These are phyloP conservation scores for Scaptomyza reducta DNA, from an alignment of 2,888 invertebrate genomes.

Conservation along the genomic window DNA sequence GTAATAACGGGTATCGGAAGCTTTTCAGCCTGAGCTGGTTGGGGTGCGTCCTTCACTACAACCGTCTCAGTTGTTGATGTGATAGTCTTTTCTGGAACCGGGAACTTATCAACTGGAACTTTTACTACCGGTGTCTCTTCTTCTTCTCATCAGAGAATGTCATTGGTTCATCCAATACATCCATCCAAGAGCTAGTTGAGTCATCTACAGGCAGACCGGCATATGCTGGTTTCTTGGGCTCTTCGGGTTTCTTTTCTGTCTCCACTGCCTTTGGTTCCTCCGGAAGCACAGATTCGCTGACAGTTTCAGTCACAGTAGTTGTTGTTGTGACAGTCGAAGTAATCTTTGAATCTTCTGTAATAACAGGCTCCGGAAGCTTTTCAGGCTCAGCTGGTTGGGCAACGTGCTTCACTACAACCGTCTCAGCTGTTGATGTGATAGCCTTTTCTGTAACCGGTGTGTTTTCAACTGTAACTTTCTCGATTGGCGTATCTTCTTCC, in stretches of 20 bases:
- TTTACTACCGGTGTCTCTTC: constrained; percentile 27
- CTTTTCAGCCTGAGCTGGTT: constrained; percentile 18
- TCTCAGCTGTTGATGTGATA: not conserved
- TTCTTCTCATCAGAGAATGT: constrained; percentile 63
- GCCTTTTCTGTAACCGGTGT: too few species aligned
- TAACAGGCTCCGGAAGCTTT: not conserved
- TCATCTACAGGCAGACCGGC: constrained; percentile 74
- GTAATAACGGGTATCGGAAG: constrained; percentile 35
- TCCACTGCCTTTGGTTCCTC: constrained; percentile 12
- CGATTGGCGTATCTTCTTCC: too few species aligned
- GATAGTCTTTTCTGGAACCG: not conserved
- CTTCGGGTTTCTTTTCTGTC: constrained; percentile 64
- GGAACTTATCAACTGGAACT: not conserved
- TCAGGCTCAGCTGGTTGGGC: not conserved
- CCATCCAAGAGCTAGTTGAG: constrained; percentile 75
- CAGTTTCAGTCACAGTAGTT: too few species aligned
- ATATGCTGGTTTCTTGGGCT: constrained; percentile 69
- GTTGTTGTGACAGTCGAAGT: too few species aligned
- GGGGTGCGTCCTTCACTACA: not conserved
- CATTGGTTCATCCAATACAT: constrained; percentile 80
- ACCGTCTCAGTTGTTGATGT: not conserved
- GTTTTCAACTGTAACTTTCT: too few species aligned
- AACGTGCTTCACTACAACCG: not conserved
- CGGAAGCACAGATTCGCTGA: constrained; percentile 6
- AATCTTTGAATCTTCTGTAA: too few species aligned